Evolutionary conservation across 2,888 invertebrate genomes (phyloP).

Genomic region (Aleiodes testaceus): DNA sequence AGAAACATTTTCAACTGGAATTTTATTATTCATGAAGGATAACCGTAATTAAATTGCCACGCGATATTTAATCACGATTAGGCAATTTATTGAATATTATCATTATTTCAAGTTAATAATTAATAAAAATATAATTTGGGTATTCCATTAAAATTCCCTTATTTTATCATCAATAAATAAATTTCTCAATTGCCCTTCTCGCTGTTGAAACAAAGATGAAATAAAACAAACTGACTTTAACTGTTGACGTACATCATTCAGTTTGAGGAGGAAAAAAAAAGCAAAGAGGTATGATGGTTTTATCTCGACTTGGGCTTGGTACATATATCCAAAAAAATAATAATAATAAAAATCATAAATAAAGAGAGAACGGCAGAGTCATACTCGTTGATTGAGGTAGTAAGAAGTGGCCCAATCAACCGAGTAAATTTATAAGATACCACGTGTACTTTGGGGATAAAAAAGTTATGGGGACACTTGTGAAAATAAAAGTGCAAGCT

Average conservation of each 20-base stretch:
- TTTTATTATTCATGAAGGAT: too few species aligned
- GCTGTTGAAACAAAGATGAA: too few species aligned
- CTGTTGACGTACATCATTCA: too few species aligned
- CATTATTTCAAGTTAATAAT: too few species aligned
- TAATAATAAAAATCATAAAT: slow-evolving; percentile 30
- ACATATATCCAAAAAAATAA: slow-evolving; percentile 13
- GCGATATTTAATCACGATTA: neutral
- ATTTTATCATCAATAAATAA: too few species aligned
- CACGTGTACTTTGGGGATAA: slow-evolving; percentile 24
- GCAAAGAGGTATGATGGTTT: neutral
- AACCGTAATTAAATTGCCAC: slow-evolving; percentile 10
- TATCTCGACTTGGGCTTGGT: neutral
- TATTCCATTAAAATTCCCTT: too few species aligned
- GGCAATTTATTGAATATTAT: slow-evolving; percentile 6
- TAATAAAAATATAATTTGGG: too few species aligned
- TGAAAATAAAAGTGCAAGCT: slow-evolving; percentile 56
- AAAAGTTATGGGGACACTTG: slow-evolving; percentile 36
- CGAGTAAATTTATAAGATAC: slow-evolving; percentile 19
- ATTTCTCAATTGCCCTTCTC: too few species aligned
- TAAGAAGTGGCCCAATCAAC: slow-evolving; percentile 38
- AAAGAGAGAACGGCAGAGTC: slow-evolving; percentile 43
- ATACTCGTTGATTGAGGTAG: slow-evolving; percentile 41
- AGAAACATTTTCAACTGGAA: too few species aligned
- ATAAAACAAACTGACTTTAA: too few species aligned
- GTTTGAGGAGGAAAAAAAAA: too few species aligned